A percentile compares a stretch with the other conserved stretches of the same genome.
Conservation (phyloP, 2,888 invertebrate species). For the Chrysopilus asiliformis region DNA sequence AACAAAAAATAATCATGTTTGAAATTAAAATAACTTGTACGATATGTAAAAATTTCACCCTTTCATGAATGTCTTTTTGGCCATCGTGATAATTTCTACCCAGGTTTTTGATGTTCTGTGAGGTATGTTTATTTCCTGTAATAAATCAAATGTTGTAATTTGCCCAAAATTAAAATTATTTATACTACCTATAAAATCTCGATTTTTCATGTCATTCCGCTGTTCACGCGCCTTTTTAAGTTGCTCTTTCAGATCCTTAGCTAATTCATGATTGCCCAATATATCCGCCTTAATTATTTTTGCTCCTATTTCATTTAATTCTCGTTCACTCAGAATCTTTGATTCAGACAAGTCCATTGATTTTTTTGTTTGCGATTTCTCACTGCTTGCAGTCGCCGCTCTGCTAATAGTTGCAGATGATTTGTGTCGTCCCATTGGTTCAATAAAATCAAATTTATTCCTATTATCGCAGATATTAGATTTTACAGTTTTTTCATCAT, state of each 20-base stretch:
- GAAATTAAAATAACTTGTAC: too few species aligned
- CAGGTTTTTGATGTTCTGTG: too few species aligned
- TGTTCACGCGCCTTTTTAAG: constrained; percentile 54
- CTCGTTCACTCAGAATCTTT: neutral
- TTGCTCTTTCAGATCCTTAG: constrained; percentile 56
- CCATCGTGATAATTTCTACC: too few species aligned
- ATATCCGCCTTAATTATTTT: constrained; percentile 90
- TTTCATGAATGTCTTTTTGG: too few species aligned
- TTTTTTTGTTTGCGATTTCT: too few species aligned
- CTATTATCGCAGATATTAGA: too few species aligned
- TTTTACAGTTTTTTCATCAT: too few species aligned
- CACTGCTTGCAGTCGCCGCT: constrained; percentile 79
- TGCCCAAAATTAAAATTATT: neutral
- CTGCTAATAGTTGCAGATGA: constrained; percentile 41
- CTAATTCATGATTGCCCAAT: constrained; percentile 63
- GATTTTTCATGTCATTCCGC: constrained; percentile 18
- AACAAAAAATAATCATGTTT: constrained; percentile 21
- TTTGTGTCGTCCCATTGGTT: neutral
- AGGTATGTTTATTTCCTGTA: too few species aligned
- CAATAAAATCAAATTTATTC: neutral
- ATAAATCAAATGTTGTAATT: neutral
- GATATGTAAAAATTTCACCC: too few species aligned
- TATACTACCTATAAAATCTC: neutral
- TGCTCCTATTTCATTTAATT: constrained; percentile 48
- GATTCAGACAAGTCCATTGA: too few species aligned